Conservation (phyloP, 2,888 invertebrate genomes). For the Icerya purchasi region DNA sequence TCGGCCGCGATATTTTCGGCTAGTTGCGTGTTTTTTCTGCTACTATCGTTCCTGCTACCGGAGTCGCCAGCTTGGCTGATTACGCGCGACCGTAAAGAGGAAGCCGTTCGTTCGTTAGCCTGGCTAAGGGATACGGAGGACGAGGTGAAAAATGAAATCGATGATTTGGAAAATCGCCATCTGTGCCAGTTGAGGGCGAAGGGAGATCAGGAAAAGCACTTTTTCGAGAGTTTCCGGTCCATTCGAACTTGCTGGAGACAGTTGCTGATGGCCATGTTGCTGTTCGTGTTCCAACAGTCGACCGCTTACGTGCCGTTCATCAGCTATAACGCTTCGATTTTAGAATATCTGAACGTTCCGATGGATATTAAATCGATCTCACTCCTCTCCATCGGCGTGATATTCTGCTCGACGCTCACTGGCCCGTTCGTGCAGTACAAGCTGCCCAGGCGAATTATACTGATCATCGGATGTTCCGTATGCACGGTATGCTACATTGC, state of each 20-base stretch:
- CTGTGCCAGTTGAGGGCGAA: neutral
- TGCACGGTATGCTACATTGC: neutral
- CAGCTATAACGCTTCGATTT: neutral
- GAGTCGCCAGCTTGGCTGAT: conserved; percentile 6
- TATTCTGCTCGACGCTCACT: neutral
- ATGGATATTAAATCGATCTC: neutral
- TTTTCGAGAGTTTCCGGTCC: neutral
- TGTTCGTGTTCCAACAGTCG: conserved; percentile 3
- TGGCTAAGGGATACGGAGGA: neutral
- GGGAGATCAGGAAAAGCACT: neutral
- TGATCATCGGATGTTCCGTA: neutral
- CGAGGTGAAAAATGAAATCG: neutral
- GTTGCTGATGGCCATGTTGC: neutral
- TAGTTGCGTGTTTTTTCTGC: neutral
- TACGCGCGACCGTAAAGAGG: neutral
- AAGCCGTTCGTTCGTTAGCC: neutral
- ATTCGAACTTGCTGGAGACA: neutral
- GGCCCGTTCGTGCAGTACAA: conserved; percentile 1
- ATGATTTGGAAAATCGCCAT: conserved; percentile 1
- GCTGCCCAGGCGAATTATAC: neutral
- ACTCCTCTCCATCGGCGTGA: neutral
- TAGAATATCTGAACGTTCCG: neutral
- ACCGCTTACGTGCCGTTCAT: conserved; percentile 1
- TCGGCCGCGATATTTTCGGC: neutral
- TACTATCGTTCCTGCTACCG: neutral